phyloP scores from a whole-genome alignment of 2,888 invertebrate species.

The Epinotia bilunana region DNA sequence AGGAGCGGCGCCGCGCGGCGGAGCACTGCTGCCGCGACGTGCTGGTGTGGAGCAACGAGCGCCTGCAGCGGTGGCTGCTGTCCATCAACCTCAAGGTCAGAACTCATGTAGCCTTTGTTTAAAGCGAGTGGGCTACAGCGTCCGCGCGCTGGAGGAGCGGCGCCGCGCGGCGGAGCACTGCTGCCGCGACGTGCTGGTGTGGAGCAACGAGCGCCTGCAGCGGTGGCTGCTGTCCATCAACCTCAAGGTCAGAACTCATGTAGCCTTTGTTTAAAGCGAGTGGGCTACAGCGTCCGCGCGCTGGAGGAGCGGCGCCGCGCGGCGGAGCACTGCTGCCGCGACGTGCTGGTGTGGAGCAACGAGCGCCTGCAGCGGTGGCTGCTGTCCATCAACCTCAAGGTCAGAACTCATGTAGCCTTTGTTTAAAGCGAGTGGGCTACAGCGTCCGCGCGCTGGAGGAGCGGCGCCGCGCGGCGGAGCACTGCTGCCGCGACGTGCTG shows the following conservation, averaged over 20 bases:
- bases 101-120: no score
- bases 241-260: conserved; percentile 87
- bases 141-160: conserved; percentile 96
- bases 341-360: conserved; percentile 99
- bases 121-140: conserved; percentile 98
- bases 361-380: conserved; percentile 99
- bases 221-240: conserved; percentile 97
- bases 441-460: conserved; percentile 97
- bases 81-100: conserved; percentile 95
- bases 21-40: conserved; percentile 92
- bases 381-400: conserved; percentile 95
- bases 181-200: conserved; percentile 96
- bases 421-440: conserved; percentile 97
- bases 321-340: conserved; percentile 90
- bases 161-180: conserved; percentile 92
- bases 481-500: conserved; percentile 93
- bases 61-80: conserved; percentile 98
- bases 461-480: conserved; percentile 92
- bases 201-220: conserved; percentile 99
- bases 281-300: conserved; percentile 98
- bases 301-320: conserved; percentile 96
- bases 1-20: conserved; percentile 95
- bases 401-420: conserved; percentile 57
- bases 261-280: conserved; percentile 76
- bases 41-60: conserved; percentile 99